A percentile compares a stretch with the other conserved stretches of the same genome.
Conservation (phyloP, 1,140 invertebrate species). For the Drosophila grimshawi region DNA sequence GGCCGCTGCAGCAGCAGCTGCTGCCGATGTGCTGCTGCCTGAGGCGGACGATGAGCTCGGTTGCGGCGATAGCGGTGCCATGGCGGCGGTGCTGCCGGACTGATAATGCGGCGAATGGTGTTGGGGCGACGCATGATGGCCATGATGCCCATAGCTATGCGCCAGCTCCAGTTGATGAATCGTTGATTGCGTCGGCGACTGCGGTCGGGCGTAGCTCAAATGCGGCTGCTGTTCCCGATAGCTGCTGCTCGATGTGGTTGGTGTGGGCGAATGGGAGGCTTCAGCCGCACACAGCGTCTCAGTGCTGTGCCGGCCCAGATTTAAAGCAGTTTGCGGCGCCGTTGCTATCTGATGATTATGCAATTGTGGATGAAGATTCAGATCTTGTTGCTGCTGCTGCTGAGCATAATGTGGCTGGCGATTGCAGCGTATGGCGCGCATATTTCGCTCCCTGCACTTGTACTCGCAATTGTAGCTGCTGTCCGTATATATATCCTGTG, state of each 20-base stretch:
- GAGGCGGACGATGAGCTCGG: conserved; percentile 58
- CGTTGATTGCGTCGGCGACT: conserved; percentile 15
- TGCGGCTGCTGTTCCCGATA: conserved; percentile 46
- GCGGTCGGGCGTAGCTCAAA: conserved; percentile 36
- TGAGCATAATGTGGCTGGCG: conserved; percentile 65
- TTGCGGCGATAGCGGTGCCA: conserved; percentile 42
- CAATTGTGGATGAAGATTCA: conserved; percentile 22
- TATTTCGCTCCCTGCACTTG: conserved; percentile 77
- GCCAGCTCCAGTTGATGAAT: conserved; percentile 52
- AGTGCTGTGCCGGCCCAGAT: conserved; percentile 56
- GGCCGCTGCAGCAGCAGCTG: conserved; percentile 64
- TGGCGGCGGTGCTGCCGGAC: conserved; percentile 12
- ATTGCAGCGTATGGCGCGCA: conserved; percentile 79
- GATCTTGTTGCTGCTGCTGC: conserved; percentile 15
- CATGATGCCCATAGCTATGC: conserved; percentile 29
- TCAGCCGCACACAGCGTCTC: conserved; percentile 57
- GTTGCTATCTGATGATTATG: conserved; percentile 42
- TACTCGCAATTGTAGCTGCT: conserved; percentile 76
- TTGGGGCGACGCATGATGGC: conserved; percentile 41
- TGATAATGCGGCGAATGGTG: conserved; percentile 62
- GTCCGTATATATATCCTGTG: conserved; percentile 57
- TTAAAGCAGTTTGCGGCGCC: conserved; percentile 54
- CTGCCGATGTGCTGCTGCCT: conserved; percentile 44
- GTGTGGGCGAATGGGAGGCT: conserved; percentile 60
- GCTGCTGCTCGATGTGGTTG: conserved; percentile 32